A percentile compares a stretch with the other conserved stretches of the same genome.
Evolutionary conservation across 2,113 vertebrate genomes (phyloP).

Genomic region (Ahaetulla prasina): DNA sequence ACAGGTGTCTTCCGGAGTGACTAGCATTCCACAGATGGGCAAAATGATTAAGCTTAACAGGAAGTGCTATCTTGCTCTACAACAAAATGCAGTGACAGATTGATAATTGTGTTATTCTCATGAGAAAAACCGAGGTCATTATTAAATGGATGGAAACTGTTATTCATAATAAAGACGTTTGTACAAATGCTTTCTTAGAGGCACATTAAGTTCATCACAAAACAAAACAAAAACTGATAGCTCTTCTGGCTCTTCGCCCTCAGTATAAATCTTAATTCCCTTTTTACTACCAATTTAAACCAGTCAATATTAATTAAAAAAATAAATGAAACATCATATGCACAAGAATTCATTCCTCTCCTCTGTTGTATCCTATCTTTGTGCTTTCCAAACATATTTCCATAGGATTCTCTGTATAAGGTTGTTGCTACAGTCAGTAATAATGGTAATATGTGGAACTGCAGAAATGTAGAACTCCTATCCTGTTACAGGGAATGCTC

Average conservation of each 20-base stretch:
- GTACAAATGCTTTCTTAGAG: conserved; percentile 47
- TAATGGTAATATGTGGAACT: background rate
- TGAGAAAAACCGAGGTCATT: conserved; percentile 67
- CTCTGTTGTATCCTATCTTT: background rate
- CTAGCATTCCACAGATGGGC: conserved; percentile 62
- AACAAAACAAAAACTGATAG: conserved; percentile 50
- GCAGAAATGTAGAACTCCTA: background rate
- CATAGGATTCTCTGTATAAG: background rate
- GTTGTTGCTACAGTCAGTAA: background rate
- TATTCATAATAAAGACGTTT: conserved; percentile 58
- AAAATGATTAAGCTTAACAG: conserved; percentile 56
- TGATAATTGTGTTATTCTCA: conserved; percentile 65
- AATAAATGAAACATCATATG: background rate
- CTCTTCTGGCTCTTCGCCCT: conserved; percentile 12
- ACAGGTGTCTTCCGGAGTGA: conserved; percentile 65
- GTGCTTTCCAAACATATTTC: background rate
- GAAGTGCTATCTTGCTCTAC: conserved; percentile 54
- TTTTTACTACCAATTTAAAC: conserved; percentile 34
- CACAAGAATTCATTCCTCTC: background rate
- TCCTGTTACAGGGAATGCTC: background rate
- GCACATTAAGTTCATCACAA: conserved; percentile 68
- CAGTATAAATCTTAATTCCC: background rate
- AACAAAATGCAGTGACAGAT: conserved; percentile 60
- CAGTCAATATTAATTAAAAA: background rate
- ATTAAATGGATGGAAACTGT: conserved; percentile 72